phyloP scores from a whole-genome alignment of 2,888 invertebrate genomes.

The Xestoiulus laeticollis region DNA sequence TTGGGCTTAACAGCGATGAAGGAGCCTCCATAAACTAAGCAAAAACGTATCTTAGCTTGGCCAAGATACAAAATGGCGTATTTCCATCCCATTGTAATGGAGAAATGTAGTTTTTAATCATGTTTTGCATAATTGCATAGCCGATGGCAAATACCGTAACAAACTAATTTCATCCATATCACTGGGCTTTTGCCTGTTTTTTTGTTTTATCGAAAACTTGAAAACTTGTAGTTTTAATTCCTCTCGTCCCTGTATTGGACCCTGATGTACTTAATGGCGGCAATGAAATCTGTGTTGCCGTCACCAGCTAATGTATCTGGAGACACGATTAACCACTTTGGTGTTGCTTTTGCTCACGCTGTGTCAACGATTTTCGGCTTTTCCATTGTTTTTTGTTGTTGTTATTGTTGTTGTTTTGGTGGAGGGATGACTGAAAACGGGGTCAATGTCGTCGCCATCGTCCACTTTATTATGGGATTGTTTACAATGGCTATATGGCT shows the following conservation, averaged over 20 bases:
- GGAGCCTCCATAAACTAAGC: too few relatives aligned
- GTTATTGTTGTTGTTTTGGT: slow-evolving; percentile 10
- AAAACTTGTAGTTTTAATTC: neutral
- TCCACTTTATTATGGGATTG: neutral
- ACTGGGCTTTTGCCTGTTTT: neutral
- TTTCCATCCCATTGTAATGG: too few relatives aligned
- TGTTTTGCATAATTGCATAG: too few relatives aligned
- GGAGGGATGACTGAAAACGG: neutral
- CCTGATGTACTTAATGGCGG: neutral
- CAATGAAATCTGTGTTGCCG: slow-evolving; percentile 14
- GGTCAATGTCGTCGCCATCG: neutral
- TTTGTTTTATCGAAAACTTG: neutral
- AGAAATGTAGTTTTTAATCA: too few relatives aligned
- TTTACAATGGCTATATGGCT: neutral
- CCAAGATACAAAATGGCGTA: too few relatives aligned
- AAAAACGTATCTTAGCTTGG: too few relatives aligned
- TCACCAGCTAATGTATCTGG: slow-evolving; percentile 5
- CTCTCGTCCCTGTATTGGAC: neutral
- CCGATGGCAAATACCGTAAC: neutral
- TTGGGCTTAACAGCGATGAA: too few relatives aligned
- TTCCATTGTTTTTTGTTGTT: neutral
- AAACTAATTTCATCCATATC: neutral
- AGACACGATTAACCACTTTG: slow-evolving; percentile 19
- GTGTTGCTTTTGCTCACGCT: neutral
- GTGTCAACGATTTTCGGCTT: neutral